These are phyloP conservation scores for Drosophila demipolita DNA, from an alignment of 2,888 invertebrate species.

Conservation along the genomic window DNA sequence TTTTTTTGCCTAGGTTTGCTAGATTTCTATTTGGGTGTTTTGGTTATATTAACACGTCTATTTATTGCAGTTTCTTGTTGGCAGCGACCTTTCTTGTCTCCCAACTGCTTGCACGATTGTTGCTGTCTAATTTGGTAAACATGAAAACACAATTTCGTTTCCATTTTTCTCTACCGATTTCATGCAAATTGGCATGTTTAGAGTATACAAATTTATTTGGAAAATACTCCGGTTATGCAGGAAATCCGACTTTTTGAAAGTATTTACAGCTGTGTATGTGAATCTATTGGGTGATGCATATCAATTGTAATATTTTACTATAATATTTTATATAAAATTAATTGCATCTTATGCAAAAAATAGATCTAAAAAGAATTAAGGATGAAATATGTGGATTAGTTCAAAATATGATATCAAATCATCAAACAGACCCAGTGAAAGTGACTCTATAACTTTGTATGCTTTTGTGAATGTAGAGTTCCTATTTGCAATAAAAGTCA, in stretches of 20 bases:
- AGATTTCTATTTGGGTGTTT: constrained; percentile 32
- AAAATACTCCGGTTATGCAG: no score
- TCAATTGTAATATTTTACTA: no score
- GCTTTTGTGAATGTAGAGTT: not conserved
- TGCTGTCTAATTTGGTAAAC: not conserved
- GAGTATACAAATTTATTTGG: no score
- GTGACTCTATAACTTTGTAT: not conserved
- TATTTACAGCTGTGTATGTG: no score
- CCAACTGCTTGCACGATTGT: constrained; percentile 28
- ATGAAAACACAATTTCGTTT: not conserved
- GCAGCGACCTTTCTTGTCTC: constrained; percentile 11
- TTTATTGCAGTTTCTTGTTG: constrained; percentile 34
- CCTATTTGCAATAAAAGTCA: not conserved
- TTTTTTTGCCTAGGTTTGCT: constrained; percentile 8
- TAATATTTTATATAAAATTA: not conserved
- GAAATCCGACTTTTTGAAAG: not conserved
- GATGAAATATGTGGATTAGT: not conserved
- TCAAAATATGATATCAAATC: not conserved
- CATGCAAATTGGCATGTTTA: not conserved
- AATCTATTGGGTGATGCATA: no score
- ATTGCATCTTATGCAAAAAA: not conserved
- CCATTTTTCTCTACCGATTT: not conserved
- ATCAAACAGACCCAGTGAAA: no score
- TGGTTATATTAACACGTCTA: not conserved
- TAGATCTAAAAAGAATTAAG: not conserved